phyloP scores from a whole-genome alignment of 2,113 vertebrate genomes.

The Vulpes vulpes region DNA sequence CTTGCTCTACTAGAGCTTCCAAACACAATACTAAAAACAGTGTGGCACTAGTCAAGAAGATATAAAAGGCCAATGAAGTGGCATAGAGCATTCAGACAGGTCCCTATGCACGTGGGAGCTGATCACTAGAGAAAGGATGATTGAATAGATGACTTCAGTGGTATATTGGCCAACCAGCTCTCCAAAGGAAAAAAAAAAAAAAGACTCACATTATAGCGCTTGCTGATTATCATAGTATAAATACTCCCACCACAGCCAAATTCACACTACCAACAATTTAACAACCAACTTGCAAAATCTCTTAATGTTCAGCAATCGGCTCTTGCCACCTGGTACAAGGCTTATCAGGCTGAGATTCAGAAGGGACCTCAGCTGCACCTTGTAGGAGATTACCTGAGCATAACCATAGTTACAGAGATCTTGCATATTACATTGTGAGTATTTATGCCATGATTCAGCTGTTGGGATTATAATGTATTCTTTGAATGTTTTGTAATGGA shows the following conservation, averaged over 20 bases:
- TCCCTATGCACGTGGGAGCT: not conserved
- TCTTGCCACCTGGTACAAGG: not conserved
- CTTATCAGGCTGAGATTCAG: not conserved
- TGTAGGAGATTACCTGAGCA: not conserved
- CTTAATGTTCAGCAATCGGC: not conserved
- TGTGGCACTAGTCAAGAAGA: not conserved
- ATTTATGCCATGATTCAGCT: not conserved
- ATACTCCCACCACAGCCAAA: not conserved
- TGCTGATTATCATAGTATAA: not conserved
- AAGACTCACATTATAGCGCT: not conserved
- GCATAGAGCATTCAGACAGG: not conserved
- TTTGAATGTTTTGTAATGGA: not conserved
- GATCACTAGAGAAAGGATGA: not conserved
- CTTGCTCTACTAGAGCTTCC: not conserved
- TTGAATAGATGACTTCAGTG: no score
- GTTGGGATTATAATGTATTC: not conserved
- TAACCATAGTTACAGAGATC: not conserved
- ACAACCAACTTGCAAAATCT: not conserved
- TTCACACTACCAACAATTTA: not conserved
- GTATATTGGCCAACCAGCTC: not conserved
- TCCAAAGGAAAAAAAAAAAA: not conserved
- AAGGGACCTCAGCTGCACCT: not conserved
- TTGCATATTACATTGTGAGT: not conserved
- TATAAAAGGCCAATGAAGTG: not conserved
- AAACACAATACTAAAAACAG: not conserved